phyloP scores from a whole-genome alignment of 2,113 vertebrate genomes.

The Carassius carassius region DNA sequence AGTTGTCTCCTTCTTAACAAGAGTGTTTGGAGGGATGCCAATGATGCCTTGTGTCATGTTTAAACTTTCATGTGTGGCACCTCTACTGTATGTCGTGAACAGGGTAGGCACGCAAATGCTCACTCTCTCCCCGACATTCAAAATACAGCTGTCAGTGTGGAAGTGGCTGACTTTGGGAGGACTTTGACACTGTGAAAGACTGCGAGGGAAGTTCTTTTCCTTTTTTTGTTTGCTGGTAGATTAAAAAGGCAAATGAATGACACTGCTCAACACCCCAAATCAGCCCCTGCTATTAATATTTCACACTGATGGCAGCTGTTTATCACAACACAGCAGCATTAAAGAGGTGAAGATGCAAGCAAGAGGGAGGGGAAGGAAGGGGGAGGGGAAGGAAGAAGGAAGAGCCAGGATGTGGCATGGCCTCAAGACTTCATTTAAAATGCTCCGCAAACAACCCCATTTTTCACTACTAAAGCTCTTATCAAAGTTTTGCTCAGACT shows the following conservation, averaged over 20 bases:
- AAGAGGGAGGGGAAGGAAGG: slow-evolving; percentile 52
- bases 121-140: slow-evolving; percentile 67
- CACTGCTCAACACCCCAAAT: slow-evolving; percentile 79
- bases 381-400: slow-evolving; percentile 51
- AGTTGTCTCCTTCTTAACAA: slow-evolving; percentile 48
- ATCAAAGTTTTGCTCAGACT: slow-evolving; percentile 33
- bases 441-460: slow-evolving; percentile 7
- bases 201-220: slow-evolving; percentile 70
- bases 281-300: slow-evolving; percentile 81
- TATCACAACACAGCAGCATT: slow-evolving; percentile 78
- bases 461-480: background rate
- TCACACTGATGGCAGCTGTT: slow-evolving; percentile 80
- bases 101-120: slow-evolving; percentile 62
- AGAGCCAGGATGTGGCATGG: slow-evolving; percentile 50
- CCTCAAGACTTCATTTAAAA: slow-evolving; percentile 54
- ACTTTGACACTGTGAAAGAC: slow-evolving; percentile 73
- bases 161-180: slow-evolving; percentile 77
- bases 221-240: slow-evolving; percentile 76
- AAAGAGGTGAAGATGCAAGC: slow-evolving; percentile 70
- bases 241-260: slow-evolving; percentile 83
- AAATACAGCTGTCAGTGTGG: slow-evolving; percentile 77
- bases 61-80: slow-evolving; percentile 71
- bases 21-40: slow-evolving; percentile 39
- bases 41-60: slow-evolving; percentile 60
- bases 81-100: slow-evolving; percentile 66